Conservation (phyloP, 2,113 vertebrate genomes). For the Emydura subglobosa region DNA sequence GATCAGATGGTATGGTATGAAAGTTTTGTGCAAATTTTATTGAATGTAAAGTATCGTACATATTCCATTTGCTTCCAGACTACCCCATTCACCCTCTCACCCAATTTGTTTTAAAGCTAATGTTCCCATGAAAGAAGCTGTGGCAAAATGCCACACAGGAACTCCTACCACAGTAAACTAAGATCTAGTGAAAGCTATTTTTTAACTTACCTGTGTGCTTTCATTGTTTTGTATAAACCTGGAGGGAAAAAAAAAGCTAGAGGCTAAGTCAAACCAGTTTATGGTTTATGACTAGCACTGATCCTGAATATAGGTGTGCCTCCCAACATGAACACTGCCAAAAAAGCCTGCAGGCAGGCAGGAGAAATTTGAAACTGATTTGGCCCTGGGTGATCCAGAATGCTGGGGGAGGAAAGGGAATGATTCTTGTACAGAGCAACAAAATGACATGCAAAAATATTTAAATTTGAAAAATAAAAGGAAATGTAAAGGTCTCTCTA, state of each 20-base stretch:
- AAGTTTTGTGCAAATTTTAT: background rate
- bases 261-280: background rate
- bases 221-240: background rate
- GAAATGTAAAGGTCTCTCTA: background rate
- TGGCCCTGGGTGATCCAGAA: background rate
- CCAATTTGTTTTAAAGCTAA: background rate
- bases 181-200: background rate
- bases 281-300: background rate
- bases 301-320: background rate
- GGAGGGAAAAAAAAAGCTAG: background rate
- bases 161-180: background rate
- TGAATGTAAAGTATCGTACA: background rate
- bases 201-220: background rate
- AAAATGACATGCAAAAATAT: background rate
- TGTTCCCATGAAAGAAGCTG: background rate
- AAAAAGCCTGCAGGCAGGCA: background rate
- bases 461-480: constrained; percentile 4
- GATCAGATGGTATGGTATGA: background rate
- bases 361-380: background rate
- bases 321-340: background rate
- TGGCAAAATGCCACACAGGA: background rate
- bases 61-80: background rate
- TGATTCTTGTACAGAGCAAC: background rate
- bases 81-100: background rate
- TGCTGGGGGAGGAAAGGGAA: background rate